These are phyloP conservation scores for Podotricha telesiphe DNA, from an alignment of 2,888 invertebrate species.

Conservation along the genomic window DNA sequence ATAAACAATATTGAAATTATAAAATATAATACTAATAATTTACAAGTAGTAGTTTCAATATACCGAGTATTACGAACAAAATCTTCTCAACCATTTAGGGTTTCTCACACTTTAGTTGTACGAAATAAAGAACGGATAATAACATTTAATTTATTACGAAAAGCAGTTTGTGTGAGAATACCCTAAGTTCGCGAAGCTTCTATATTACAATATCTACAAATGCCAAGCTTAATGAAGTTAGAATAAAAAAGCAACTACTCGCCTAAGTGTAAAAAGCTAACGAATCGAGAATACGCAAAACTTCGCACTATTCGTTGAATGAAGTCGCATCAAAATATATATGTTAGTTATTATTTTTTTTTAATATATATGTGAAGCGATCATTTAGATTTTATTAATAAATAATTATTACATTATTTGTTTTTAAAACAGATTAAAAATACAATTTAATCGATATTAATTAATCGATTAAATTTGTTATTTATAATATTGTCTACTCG, in stretches of 20 bases:
- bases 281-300: conserved; percentile 59
- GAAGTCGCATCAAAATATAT: conserved; percentile 11
- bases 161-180: conserved; percentile 15
- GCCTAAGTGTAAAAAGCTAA: conserved; percentile 75
- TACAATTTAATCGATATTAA: background rate
- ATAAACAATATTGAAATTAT: background rate
- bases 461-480: background rate
- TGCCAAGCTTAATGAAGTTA: conserved; percentile 63
- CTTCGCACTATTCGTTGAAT: conserved; percentile 14
- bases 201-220: conserved; percentile 70
- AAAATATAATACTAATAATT: conserved; percentile 22
- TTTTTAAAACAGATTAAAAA: background rate
- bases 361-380: too few relatives aligned
- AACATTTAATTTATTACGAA: conserved; percentile 33
- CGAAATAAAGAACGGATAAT: too few relatives aligned
- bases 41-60: conserved; percentile 28
- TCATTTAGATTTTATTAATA: too few relatives aligned
- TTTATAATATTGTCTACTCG: too few relatives aligned
- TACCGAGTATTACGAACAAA: conserved; percentile 29
- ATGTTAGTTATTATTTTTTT: background rate
- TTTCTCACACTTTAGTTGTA: conserved; percentile 3
- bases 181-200: conserved; percentile 31
- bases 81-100: conserved; percentile 24
- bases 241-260: conserved; percentile 55
- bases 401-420: too few relatives aligned